Evolutionary conservation across 2,888 invertebrate genomes (phyloP), one percentile per base, ranked within the genome.

Genomic region (Serrognathus titanus): DNA sequence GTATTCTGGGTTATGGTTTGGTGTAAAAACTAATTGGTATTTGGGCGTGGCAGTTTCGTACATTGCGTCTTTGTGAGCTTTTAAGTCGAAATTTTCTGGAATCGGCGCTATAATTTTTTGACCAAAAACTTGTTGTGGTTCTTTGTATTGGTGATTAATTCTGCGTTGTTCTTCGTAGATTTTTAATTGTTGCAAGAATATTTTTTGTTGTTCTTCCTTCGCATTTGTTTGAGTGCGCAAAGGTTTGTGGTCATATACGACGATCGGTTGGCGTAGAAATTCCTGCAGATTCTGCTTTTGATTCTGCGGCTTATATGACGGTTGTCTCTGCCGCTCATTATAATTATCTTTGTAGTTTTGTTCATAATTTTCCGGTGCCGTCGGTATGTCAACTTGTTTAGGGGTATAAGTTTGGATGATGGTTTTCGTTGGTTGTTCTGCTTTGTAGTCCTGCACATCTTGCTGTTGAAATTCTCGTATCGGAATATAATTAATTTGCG

Each of bases 371-470:
- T 16, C 43, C 3, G 9, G 56, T 12, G 57, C 51, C 40, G 50
- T 48, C 12, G 71, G 64, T 51, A 77, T 66, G 59, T 78, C 76
- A n/a, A 77, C 72, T 55, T 69, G 69, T 1, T 73, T 71, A 0
- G 76, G 69, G 3, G 73, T 75, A 58, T 75, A 78, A 3, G 74
- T 75, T 49, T 75, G 72, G 4, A 76, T 63, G 13, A 70, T 69
- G 7, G 75, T 73, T 63, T 74, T 74, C 9, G 55, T 47, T 5
- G 62, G 59, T 45, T 59, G 48, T 46, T 56, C 43, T 13, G 51
- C 39, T 48, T 52, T 38, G 13, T 47, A 45, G 11, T 41, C 57
- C 37, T 53, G 41, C 55, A 54, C 40, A 41, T 57, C n/a, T 45
- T 49, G 48, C 11, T 40, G 51, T 49, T 43, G 51, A 35, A 10